Conservation (phyloP, 2,113 vertebrate species). For the Ploceus nigricollis region DNA sequence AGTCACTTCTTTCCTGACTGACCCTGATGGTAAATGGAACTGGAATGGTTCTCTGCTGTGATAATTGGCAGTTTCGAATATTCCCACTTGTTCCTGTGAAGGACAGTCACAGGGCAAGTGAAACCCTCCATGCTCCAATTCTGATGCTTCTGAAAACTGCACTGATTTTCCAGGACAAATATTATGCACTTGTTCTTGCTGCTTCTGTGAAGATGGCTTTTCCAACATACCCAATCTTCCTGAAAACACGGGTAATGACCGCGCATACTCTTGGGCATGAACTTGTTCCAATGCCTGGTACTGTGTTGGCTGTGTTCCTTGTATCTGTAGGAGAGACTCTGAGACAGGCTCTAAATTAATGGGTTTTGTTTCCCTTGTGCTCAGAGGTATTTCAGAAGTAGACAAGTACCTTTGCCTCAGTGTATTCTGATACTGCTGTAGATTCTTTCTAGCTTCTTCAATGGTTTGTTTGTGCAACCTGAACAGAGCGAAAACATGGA, state of each 20-base stretch:
- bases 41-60: background rate
- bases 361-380: background rate
- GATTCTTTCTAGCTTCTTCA: slow-evolving; percentile 75
- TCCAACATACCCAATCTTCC: rapidly evolving
- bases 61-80: background rate
- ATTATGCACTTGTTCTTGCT: background rate
- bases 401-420: slow-evolving; percentile 70
- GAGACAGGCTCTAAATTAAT: background rate
- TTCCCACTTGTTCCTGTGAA: background rate
- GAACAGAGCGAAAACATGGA: background rate
- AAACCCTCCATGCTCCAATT: background rate
- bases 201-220: background rate
- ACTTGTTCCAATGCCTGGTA: background rate
- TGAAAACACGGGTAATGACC: rapidly evolving
- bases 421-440: slow-evolving; percentile 84
- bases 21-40: background rate
- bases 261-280: rapidly evolving
- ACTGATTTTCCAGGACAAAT: background rate
- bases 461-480: slow-evolving; percentile 81
- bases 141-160: background rate
- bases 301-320: background rate
- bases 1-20: background rate
- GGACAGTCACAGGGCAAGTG: background rate
- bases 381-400: background rate
- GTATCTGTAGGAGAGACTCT: background rate